Conservation (phyloP, 2,888 invertebrate genomes). For the Euplexia lucipara region DNA sequence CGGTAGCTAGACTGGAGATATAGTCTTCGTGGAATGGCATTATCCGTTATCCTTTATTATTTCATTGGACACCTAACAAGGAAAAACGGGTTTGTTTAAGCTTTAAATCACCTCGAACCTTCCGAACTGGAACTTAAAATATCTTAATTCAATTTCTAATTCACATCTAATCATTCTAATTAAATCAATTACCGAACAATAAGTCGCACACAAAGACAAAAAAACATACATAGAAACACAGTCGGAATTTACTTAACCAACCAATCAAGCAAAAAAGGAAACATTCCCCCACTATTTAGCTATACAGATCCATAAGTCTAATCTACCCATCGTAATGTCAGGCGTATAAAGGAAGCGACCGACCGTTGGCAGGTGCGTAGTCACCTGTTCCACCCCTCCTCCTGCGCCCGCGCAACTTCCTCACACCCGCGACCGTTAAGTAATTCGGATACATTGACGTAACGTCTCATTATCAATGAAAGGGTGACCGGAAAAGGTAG, state of each 20-base stretch:
- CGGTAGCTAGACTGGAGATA: too few relatives aligned
- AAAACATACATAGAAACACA: conserved; percentile 13
- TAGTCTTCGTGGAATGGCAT: too few relatives aligned
- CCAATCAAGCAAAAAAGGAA: conserved; percentile 51
- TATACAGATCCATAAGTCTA: conserved; percentile 73
- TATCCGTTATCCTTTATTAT: too few relatives aligned
- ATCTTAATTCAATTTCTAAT: neutral
- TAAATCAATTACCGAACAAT: conserved; percentile 9
- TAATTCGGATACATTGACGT: conserved; percentile 78
- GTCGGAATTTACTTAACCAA: conserved; percentile 35
- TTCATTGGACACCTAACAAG: too few relatives aligned
- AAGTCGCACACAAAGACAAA: conserved; percentile 7
- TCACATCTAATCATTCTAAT: conserved; percentile 26
- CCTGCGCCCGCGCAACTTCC: conserved; percentile 60
- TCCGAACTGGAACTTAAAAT: neutral
- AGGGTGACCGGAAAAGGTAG: conserved; percentile 58
- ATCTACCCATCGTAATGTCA: conserved; percentile 86
- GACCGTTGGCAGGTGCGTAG: conserved; percentile 87
- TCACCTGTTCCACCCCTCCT: conserved; percentile 82
- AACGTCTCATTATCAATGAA: conserved; percentile 69
- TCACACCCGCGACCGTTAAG: conserved; percentile 81
- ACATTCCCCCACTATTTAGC: conserved; percentile 55
- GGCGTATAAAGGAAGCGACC: conserved; percentile 82
- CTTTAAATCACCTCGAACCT: neutral
- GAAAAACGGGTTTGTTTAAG: too few relatives aligned